Base-by-base conservation (phyloP, 1,140 invertebrate genomes). In the Conus ventricosus region DNA sequence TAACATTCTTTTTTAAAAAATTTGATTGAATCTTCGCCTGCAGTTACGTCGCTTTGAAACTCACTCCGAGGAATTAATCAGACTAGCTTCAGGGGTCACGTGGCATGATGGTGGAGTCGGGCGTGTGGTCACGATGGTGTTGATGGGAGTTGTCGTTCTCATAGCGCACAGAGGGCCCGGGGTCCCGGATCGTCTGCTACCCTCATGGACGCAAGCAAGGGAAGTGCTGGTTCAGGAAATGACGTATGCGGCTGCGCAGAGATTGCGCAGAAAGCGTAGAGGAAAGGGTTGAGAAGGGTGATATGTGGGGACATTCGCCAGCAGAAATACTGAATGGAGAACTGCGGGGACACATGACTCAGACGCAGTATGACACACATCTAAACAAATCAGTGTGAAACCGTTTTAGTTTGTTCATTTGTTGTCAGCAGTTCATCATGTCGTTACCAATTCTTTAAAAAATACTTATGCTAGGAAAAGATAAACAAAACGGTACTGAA, bases 231-330 rank as follows among this genome's bases (percentile, higher is more conserved):
- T 87, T 78, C 39, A 87, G 39, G 51, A 39, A 51, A 20, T 71
- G 85, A 39, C 85, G 85, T 25, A 87, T 87, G 85, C 85, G 85
- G 75, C 85, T 87, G 85, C 85, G 85, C 85, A 80, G 75, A 53
- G 85, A 87, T 87, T 87, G 85, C 85, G 85, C 85, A 87, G 71
- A 87, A 87, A 87, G 15, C 85, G 85, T 87, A 87, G 39, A 87
- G 71, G 85, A 87, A 87, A 13, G 85, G 85, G 75, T 87, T 87
- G 15, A 87, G 23, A 20, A 87, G 85, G 6, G 85, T 5, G 85
- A 78, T 7, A 67, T 54, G 75, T 87, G 85, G 10, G n/a, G 85
- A 87, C 71, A 87, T 87, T 3, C 85, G 85, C 85, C 85, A 87
- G 23, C 85, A 87, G 71, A 87, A 57, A 80, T 87, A 87, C 53